phyloP scores from a whole-genome alignment of 2,113 vertebrate species.

The Ramphastos sulfuratus region DNA sequence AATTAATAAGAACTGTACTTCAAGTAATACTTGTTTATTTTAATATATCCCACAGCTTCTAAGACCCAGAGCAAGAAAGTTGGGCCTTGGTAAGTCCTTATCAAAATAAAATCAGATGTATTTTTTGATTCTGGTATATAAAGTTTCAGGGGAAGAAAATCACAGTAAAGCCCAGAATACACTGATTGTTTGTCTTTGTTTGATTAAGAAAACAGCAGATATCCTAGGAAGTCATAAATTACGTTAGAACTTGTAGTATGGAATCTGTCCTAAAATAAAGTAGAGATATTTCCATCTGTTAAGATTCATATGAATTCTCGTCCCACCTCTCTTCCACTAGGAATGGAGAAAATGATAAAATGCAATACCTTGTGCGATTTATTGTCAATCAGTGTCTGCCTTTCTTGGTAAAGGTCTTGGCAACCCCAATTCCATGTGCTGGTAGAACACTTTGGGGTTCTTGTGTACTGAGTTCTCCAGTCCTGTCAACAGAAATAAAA shows the following conservation, averaged over 20 bases:
- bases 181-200: background rate
- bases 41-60: conserved; percentile 80
- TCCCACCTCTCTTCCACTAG: background rate
- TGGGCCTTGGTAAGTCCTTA: conserved; percentile 89
- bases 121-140: background rate
- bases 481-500: background rate
- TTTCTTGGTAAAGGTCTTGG: background rate
- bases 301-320: background rate
- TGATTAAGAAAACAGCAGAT: background rate
- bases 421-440: background rate
- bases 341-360: background rate
- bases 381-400: background rate
- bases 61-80: conserved; percentile 87
- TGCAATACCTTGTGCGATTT: background rate
- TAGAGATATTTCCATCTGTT: background rate
- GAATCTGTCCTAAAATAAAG: background rate
- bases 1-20: background rate
- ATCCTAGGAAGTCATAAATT: background rate
- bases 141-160: background rate
- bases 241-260: background rate
- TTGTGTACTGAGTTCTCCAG: background rate
- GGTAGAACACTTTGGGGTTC: background rate
- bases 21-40: background rate
- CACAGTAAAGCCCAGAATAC: background rate
- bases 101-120: background rate